phyloP scores from a whole-genome alignment of 2,113 vertebrate genomes.

The Casuarius casuarius region DNA sequence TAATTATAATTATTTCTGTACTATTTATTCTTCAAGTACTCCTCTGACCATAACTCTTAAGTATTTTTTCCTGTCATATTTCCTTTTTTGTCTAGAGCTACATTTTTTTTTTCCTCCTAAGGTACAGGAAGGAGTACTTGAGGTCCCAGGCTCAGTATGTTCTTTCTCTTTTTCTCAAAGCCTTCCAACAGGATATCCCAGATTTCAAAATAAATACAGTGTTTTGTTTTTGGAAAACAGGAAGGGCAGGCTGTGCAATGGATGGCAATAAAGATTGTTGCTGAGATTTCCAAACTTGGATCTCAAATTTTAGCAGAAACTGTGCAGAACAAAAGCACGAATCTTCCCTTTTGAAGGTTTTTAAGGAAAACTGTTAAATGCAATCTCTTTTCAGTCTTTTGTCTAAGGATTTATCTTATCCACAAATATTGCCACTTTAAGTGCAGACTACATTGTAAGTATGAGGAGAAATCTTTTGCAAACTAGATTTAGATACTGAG shows the following conservation, averaged over 20 bases:
- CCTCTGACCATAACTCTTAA: background rate
- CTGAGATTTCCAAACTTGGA: conserved; percentile 32
- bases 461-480: background rate
- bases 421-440: background rate
- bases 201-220: conserved; percentile 52
- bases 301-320: conserved; percentile 29
- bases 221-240: conserved; percentile 67
- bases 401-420: background rate
- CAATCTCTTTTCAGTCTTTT: conserved; percentile 8
- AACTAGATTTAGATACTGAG: background rate
- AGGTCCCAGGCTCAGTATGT: conserved; percentile 21
- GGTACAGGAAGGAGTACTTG: conserved; percentile 48
- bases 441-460: background rate
- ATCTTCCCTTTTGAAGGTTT: background rate
- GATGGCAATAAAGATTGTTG: conserved; percentile 54
- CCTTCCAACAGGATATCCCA: conserved; percentile 68
- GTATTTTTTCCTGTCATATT: conserved; percentile 49
- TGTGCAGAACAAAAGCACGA: background rate
- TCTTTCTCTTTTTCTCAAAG: conserved; percentile 36
- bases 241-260: conserved; percentile 53
- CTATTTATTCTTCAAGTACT: conserved; percentile 25
- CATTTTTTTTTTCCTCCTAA: conserved; percentile 31
- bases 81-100: conserved; percentile 14
- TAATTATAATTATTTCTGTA: conserved; percentile 9
- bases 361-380: background rate